Evolutionary conservation across 92 coral and sea anemone genomes (phyloP).

Genomic region (Bergia sp.): DNA sequence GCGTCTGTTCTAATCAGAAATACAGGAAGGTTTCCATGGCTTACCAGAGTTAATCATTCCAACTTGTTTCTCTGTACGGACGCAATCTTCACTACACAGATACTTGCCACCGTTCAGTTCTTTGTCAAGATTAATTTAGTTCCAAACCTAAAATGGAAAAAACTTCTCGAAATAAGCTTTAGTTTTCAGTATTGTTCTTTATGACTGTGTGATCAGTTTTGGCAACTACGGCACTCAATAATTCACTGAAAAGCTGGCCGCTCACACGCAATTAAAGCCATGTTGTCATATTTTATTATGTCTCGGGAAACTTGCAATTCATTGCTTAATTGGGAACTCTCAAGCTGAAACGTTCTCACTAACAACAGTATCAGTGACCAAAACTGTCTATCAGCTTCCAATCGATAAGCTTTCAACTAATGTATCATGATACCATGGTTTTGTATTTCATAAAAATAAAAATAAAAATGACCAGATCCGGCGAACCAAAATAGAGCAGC

Average conservation of each 20-base stretch:
- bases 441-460: not conserved
- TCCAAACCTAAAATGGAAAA: not conserved
- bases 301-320: not conserved
- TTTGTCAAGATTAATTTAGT: not conserved
- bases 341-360: not conserved
- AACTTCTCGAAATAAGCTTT: not conserved
- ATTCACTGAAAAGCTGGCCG: not conserved
- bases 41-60: not conserved
- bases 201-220: not conserved
- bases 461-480: too few species aligned
- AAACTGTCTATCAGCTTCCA: not conserved
- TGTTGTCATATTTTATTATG: not conserved
- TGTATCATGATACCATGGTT: not conserved
- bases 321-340: not conserved
- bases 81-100: not conserved
- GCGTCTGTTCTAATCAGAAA: not conserved
- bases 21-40: not conserved
- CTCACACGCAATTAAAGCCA: not conserved
- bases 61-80: not conserved
- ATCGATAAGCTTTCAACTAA: not conserved
- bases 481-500: not conserved
- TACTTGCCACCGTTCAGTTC: not conserved
- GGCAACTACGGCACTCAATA: not conserved
- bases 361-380: not conserved
- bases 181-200: not conserved